Conservation (phyloP, 2,888 invertebrate genomes). For the Drosophila formosana region DNA sequence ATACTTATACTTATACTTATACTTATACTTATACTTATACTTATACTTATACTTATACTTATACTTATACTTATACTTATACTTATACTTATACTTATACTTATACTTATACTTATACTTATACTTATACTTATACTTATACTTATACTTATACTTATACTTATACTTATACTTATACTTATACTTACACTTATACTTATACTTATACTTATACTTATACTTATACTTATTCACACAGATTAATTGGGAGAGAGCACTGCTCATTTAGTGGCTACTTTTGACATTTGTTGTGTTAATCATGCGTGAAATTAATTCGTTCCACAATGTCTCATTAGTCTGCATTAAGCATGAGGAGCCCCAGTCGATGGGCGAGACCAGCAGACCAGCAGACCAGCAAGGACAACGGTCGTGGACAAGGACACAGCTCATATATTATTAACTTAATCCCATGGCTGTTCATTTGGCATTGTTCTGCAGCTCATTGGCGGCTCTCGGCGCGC, state of each 20-base stretch:
- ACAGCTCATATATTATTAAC: conserved; percentile 79
- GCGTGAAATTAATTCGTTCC: conserved; percentile 83
- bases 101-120: conserved; percentile 9
- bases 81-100: conserved; percentile 9
- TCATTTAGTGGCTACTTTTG: conserved; percentile 35
- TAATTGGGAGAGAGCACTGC: neutral
- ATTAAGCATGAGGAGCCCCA: conserved; percentile 74
- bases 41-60: conserved; percentile 8
- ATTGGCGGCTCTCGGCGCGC: conserved; percentile 70
- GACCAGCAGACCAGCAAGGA: conserved; percentile 4
- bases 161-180: conserved; percentile 15
- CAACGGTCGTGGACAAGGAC: conserved; percentile 9
- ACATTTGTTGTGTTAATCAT: conserved; percentile 82
- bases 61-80: conserved; percentile 10
- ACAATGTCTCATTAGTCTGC: conserved; percentile 82
- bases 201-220: conserved; percentile 12
- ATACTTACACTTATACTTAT: neutral
- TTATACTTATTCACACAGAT: too few relatives aligned
- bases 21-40: conserved; percentile 13
- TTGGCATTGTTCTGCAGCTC: conserved; percentile 52
- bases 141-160: conserved; percentile 17
- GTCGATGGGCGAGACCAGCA: conserved; percentile 35
- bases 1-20: conserved; percentile 10
- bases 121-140: conserved; percentile 16
- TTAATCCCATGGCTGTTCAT: conserved; percentile 72